phyloP scores from a whole-genome alignment of 2,797 vertebrate species.

The Anisognathus igniventris region DNA sequence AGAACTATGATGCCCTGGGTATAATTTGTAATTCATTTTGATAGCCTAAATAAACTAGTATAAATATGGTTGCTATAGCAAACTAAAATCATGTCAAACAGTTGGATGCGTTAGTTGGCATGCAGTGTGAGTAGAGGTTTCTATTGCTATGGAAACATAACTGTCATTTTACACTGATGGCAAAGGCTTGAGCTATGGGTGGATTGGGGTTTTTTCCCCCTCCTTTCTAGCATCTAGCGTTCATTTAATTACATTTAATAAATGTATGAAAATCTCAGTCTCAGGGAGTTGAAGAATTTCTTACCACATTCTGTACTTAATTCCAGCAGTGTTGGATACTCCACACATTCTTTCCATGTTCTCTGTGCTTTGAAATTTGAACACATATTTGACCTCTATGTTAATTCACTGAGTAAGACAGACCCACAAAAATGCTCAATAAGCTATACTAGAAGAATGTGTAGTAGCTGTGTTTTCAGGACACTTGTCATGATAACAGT shows the following conservation, averaged over 20 bases:
- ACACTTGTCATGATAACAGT: background rate
- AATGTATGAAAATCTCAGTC: background rate
- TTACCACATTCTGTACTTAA: background rate
- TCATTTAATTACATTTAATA: background rate
- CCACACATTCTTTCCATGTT: background rate
- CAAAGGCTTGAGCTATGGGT: background rate
- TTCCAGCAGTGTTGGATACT: background rate
- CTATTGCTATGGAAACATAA: conserved; percentile 69
- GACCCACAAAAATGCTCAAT: background rate
- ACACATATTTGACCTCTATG: background rate
- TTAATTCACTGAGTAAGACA: background rate
- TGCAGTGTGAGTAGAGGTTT: conserved; percentile 34
- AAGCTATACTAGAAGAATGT: background rate
- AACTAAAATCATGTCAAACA: conserved; percentile 39
- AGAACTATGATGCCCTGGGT: background rate
- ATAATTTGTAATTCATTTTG: conserved; percentile 37
- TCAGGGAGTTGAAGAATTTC: background rate
- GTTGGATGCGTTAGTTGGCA: conserved; percentile 53
- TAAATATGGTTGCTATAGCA: conserved; percentile 52
- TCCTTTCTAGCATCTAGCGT: background rate
- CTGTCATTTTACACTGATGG: conserved; percentile 35
- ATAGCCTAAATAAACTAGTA: conserved; percentile 3
- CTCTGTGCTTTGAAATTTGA: background rate
- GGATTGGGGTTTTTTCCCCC: rapidly evolving
- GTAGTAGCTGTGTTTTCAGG: background rate